A percentile compares a stretch with the other conserved stretches of the same genome.
Evolutionary conservation across 2,888 invertebrate genomes (phyloP).

Genomic region (Pseudanteris insignis): DNA sequence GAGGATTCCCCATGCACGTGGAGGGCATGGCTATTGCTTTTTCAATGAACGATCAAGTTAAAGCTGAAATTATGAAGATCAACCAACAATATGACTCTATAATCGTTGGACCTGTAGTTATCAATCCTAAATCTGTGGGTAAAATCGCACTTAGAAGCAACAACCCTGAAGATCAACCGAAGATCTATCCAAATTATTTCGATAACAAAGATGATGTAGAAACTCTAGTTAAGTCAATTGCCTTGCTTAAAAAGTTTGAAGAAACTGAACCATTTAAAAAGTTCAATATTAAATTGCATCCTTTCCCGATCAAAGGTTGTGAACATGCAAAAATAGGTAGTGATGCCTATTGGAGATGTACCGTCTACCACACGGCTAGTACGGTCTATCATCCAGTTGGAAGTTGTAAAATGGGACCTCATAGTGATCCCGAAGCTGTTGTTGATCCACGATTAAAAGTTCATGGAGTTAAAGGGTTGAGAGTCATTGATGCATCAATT

Average conservation of each 20-base stretch:
- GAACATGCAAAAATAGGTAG: conserved; percentile 48
- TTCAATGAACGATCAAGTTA: conserved; percentile 46
- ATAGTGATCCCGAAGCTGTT: conserved; percentile 80
- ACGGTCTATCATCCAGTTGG: conserved; percentile 84
- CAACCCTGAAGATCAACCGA: conserved; percentile 68
- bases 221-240: conserved; percentile 55
- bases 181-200: conserved; percentile 70
- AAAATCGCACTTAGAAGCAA: conserved; percentile 66
- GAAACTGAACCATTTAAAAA: conserved; percentile 52
- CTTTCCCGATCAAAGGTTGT: conserved; percentile 54
- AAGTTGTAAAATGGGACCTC: conserved; percentile 85
- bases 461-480: conserved; percentile 79
- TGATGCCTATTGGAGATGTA: conserved; percentile 67
- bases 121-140: conserved; percentile 68
- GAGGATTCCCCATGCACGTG: conserved; percentile 9
- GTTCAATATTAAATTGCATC: conserved; percentile 43
- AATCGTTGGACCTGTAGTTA: conserved; percentile 49
- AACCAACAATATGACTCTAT: conserved; percentile 52
- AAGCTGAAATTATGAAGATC: conserved; percentile 48
- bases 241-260: conserved; percentile 51
- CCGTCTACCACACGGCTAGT: conserved; percentile 67
- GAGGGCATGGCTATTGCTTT: conserved; percentile 26
- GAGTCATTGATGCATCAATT: conserved; percentile 88
- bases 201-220: conserved; percentile 65
- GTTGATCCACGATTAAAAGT: conserved; percentile 81